Evolutionary conservation across 2,797 vertebrate species (phyloP).

Genomic region (Scyliorhinus canicula): DNA sequence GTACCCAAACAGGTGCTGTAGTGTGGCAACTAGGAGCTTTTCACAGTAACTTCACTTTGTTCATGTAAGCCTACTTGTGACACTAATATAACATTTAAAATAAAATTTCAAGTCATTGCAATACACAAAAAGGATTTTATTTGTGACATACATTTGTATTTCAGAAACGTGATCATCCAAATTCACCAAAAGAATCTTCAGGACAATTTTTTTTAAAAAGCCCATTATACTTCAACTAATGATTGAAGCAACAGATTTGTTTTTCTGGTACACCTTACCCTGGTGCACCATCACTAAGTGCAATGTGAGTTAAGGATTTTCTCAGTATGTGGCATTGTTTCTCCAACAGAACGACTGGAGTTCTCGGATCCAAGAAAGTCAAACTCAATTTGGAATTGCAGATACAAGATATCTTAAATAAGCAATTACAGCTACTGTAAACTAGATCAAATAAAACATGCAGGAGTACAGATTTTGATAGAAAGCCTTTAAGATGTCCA

Average conservation of each 20-base stretch:
- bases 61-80: no score
- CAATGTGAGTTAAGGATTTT: neutral
- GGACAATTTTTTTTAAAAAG: neutral
- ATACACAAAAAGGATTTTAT: neutral
- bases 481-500: neutral
- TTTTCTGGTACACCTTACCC: neutral
- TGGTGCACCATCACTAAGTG: neutral
- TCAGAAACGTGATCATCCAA: conserved; percentile 1
- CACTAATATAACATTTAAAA: no score
- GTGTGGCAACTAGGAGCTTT: no score
- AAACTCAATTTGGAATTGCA: neutral
- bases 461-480: neutral
- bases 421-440: neutral
- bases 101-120: neutral
- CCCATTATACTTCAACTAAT: neutral
- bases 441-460: neutral
- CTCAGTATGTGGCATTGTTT: neutral
- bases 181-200: conserved; percentile 4
- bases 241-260: neutral
- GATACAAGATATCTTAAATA: neutral
- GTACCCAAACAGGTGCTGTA: no score
- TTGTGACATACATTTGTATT: neutral
- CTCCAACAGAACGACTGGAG: neutral
- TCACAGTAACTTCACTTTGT: no score
- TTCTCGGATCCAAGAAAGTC: neutral